Evolutionary conservation across 1,140 invertebrate species (phyloP), one percentile per base, ranked within the genome.

Genomic region (Calliopsis andreniformis): DNA sequence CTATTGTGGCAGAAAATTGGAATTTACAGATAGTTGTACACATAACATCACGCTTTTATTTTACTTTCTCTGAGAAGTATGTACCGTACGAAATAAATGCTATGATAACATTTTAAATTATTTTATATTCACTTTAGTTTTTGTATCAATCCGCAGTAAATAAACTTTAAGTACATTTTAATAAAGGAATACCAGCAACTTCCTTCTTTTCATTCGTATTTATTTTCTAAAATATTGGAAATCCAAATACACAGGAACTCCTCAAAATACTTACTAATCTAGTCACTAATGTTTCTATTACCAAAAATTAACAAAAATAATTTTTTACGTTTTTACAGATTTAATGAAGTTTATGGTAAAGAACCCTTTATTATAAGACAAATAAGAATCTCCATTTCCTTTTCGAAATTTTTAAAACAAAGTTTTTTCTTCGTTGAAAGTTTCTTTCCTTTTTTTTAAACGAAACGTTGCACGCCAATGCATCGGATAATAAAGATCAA

Each of bases 101-200:
- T 63, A 23, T 25, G 28, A 6, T 16, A 8, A 64, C 14, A 18
- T 49, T 32, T n/a, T 25, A n/a, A n/a, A 61, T 42, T 42, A n/a
- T 45, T 43, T 61, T 25, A 8, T 70, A 35, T 59, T 61, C 30
- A 43, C 42, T 30, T 47, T 20, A 18, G 25, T 70, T 61, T 61
- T 61, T 70, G 42, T 70, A 70, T 70, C 28, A 35, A 32, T 32
- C 23, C 43, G 42, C 14, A 25, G 55, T 20, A 25, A 70, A 61
- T 69, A 59, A 69, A 70, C 32, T 18, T 61, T 49, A 25, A 61
- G 35, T 47, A 61, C 30, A 25, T 45, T 70, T 70, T n/a, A 25
- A 20, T 14, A n/a, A 39, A 10, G 10, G 18, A 47, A 16, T 32
- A 16, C 20, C 43, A n/a, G 53, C 55, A n/a, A 35, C 55, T 7